Percentiles rank a stretch among this genome's conserved stretches.
Evolutionary conservation across 2,888 invertebrate genomes (phyloP).

Genomic region (Lasioglossum morio): DNA sequence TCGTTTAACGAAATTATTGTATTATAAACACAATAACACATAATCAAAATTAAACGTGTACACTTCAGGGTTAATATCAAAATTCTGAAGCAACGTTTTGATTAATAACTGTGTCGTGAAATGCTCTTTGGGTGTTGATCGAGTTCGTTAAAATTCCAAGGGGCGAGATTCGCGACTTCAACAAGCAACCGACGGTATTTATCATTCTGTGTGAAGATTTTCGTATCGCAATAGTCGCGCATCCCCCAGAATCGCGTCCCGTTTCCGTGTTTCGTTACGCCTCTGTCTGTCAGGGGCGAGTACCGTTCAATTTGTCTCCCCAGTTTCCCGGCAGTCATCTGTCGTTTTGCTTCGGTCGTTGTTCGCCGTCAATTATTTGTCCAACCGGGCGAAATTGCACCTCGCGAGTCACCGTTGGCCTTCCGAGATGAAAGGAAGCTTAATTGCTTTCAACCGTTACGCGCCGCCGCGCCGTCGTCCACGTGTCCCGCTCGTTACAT

Average conservation of each 20-base stretch:
- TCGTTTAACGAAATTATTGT: too few species aligned
- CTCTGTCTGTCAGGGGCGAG: conserved; percentile 44
- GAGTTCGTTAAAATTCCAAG: not conserved
- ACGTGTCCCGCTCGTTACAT: conserved; percentile 52
- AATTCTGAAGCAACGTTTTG: not conserved
- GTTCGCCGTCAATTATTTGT: conserved; percentile 68
- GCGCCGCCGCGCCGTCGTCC: conserved; percentile 35
- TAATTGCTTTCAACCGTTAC: conserved; percentile 71
- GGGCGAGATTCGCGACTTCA: not conserved
- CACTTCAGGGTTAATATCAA: not conserved
- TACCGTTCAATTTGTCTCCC: conserved; percentile 63
- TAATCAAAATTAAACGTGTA: too few species aligned
- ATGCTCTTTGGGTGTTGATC: not conserved
- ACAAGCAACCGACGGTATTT: not conserved
- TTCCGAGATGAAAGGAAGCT: conserved; percentile 60
- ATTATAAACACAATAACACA: too few species aligned
- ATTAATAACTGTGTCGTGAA: not conserved
- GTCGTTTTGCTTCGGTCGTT: conserved; percentile 48
- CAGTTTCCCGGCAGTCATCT: conserved; percentile 58
- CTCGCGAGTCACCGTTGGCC: conserved; percentile 45
- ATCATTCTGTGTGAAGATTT: not conserved
- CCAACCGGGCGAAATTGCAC: conserved; percentile 64
- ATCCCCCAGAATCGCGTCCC: conserved; percentile 1
- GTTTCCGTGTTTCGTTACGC: conserved; percentile 49
- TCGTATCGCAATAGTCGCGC: not conserved